Conservation (phyloP, 2,797 vertebrate species). For the Taeniopygia guttata region DNA sequence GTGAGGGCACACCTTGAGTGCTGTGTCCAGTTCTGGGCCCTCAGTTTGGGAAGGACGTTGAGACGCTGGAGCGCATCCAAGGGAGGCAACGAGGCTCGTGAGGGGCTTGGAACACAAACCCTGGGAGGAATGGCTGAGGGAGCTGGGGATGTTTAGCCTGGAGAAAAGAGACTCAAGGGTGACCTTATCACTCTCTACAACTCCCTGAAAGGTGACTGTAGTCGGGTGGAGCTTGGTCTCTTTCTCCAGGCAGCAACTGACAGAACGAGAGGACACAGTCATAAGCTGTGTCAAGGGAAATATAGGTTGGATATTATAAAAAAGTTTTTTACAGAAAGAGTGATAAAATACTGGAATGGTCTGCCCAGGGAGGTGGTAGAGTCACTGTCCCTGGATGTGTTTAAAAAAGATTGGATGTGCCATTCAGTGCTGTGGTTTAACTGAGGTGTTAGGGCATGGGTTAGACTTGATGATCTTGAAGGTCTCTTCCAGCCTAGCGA, state of each 20-base stretch:
- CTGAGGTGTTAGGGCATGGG: neutral
- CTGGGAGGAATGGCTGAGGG: rapidly evolving
- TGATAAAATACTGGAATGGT: neutral
- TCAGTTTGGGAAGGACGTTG: neutral
- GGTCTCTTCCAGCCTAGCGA: neutral
- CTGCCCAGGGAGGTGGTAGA: neutral
- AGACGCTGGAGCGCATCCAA: rapidly evolving
- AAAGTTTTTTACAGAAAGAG: neutral
- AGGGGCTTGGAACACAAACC: neutral
- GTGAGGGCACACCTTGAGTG: neutral
- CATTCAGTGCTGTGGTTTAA: neutral
- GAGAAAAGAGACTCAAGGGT: neutral
- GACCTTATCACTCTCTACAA: neutral
- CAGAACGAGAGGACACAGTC: rapidly evolving
- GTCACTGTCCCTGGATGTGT: neutral
- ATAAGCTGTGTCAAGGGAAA: rapidly evolving
- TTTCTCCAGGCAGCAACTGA: neutral
- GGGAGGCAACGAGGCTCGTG: neutral
- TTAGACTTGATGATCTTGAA: neutral
- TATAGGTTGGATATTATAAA: neutral
- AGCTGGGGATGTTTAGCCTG: neutral
- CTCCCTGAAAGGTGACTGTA: neutral
- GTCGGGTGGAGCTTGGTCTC: neutral
- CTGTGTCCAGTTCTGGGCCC: neutral
- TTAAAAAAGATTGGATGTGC: neutral